A percentile compares a stretch with the other conserved stretches of the same genome.
Conservation (phyloP, 2,113 vertebrate species). For the Pungitius pungitius region DNA sequence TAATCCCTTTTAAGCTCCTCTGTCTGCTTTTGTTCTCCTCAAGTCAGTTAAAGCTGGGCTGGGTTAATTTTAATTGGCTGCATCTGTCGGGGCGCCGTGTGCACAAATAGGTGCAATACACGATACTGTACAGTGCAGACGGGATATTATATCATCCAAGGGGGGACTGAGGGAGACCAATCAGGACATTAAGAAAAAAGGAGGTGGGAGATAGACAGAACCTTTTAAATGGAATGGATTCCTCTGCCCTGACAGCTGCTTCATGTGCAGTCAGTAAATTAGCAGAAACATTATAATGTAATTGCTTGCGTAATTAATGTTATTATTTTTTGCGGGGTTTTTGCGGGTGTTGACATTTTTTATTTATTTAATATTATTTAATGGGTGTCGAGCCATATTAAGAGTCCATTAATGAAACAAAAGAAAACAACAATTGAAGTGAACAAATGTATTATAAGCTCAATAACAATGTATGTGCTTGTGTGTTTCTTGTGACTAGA, state of each 20-base stretch:
- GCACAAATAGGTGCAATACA: slow-evolving; percentile 25
- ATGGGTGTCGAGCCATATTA: not conserved
- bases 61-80: slow-evolving; percentile 36
- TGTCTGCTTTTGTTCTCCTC: slow-evolving; percentile 37
- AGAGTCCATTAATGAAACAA: slow-evolving; percentile 4
- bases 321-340: too few species aligned
- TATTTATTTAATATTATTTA: slow-evolving; percentile 9
- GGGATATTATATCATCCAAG: slow-evolving; percentile 35
- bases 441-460: slow-evolving; percentile 1
- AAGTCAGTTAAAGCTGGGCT: slow-evolving; percentile 30
- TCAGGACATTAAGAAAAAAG: slow-evolving; percentile 14
- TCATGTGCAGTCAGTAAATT: slow-evolving; percentile 4
- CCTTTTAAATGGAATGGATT: slow-evolving; percentile 26
- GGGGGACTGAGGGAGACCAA: slow-evolving; percentile 12
- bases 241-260: slow-evolving; percentile 15
- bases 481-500: slow-evolving; percentile 47
- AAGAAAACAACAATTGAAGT: not conserved
- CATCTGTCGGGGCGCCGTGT: slow-evolving; percentile 36
- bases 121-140: slow-evolving; percentile 27
- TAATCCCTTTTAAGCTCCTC: slow-evolving; percentile 52
- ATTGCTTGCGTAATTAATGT: slow-evolving; percentile 35
- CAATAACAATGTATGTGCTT: slow-evolving; percentile 1
- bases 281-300: slow-evolving; percentile 13
- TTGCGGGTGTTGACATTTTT: slow-evolving; percentile 11
- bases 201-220: slow-evolving; percentile 27